Evolutionary conservation across 2,113 vertebrate species (phyloP).

Genomic region (Elaphurus davidianus): DNA sequence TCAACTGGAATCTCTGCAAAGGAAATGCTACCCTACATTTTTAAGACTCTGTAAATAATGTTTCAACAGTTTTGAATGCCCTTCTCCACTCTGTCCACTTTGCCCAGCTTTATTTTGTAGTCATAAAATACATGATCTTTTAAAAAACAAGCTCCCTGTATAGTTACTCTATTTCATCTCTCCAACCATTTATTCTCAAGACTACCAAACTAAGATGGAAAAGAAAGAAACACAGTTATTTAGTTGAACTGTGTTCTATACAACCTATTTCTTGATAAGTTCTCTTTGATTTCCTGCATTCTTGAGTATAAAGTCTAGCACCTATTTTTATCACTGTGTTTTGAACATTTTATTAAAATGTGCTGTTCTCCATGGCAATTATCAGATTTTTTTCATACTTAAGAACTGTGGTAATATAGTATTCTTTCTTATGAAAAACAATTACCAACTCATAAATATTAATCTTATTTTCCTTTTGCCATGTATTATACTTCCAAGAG

Average conservation of each 20-base stretch:
- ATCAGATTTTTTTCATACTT: background rate
- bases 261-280: background rate
- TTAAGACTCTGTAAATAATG: background rate
- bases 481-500: background rate
- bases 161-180: background rate
- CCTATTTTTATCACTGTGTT: background rate
- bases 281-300: conserved; percentile 25
- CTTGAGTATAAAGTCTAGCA: background rate
- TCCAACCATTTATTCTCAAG: background rate
- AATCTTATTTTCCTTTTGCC: conserved; percentile 51
- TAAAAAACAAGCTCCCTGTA: background rate
- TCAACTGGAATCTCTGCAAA: background rate
- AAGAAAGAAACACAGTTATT: background rate
- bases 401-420: background rate
- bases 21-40: background rate
- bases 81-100: background rate
- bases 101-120: background rate
- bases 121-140: background rate
- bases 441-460: conserved; percentile 63
- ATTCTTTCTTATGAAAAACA: conserved; percentile 36
- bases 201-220: background rate
- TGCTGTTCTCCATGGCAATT: background rate
- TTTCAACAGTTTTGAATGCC: background rate
- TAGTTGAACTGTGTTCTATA: background rate
- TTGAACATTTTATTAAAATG: conserved; percentile 45